A percentile compares a stretch with the other conserved stretches of the same genome.
phyloP scores from a whole-genome alignment of 1,140 invertebrate genomes.

The Anoplophora glabripennis region DNA sequence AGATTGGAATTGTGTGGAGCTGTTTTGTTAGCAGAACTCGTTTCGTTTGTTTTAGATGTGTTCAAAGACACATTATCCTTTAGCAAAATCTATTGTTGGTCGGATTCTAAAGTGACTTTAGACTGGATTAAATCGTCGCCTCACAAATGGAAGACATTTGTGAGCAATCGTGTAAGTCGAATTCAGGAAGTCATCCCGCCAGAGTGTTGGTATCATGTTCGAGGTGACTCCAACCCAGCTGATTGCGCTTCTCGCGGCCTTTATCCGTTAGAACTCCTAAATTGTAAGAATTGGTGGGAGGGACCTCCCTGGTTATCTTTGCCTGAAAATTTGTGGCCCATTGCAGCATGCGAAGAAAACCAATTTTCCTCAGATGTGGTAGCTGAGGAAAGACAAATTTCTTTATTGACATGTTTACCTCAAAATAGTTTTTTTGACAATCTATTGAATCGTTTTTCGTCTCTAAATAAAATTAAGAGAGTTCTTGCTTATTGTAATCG shows the following conservation, averaged over 20 bases:
- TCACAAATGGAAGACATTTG: constrained; percentile 20
- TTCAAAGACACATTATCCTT: background rate
- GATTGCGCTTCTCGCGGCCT: constrained; percentile 46
- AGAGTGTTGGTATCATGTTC: constrained; percentile 40
- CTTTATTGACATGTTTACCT: background rate
- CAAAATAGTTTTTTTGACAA: background rate
- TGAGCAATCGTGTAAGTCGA: constrained; percentile 19
- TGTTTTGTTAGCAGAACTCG: background rate
- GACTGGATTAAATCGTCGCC: constrained; percentile 24
- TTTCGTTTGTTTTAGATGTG: background rate
- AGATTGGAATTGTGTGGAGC: constrained; percentile 11
- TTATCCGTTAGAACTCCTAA: constrained; percentile 18
- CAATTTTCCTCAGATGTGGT: background rate
- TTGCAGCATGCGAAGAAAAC: no score
- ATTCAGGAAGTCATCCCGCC: constrained; percentile 14
- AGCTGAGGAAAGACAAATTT: background rate
- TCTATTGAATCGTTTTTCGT: background rate
- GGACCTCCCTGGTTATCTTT: constrained; percentile 12
- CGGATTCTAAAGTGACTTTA: constrained; percentile 13
- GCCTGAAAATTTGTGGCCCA: background rate
- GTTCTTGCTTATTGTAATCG: background rate
- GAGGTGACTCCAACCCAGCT: constrained; percentile 43
- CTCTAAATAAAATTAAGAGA: constrained; percentile 10
- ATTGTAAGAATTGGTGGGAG: constrained; percentile 39
- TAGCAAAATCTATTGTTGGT: background rate